Base-by-base conservation (phyloP, 2,888 invertebrate species). In the Drosophila monieri region DNA sequence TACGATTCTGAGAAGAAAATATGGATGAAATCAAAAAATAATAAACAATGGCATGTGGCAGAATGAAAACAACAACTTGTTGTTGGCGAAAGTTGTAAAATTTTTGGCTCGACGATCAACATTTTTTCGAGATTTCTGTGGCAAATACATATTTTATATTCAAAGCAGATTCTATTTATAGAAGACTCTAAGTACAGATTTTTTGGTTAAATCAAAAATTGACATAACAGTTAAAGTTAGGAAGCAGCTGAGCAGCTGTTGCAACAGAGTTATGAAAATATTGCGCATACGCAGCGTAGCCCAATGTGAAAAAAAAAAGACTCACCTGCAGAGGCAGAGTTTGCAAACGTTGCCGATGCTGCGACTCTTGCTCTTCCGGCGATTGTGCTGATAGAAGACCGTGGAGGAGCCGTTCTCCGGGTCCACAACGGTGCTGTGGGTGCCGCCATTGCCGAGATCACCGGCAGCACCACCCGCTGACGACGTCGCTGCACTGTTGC, bases 321-420 rank as follows among this genome's bases (percentile, higher is more conserved):
- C 90, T 89, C 74, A 91, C 91, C 91, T 90, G 89, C 92, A 92
- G 66, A 91, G 77, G 71, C 91, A 89, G 80, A 89, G 85, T 80
- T 89, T 90, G 73, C 90, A 91, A 35, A 90, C 73, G 80, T 90
- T 90, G 59, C 85, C 88, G 73, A 91, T 73, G 64, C 89, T 91
- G 85, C 88, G 89, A 54, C 89, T 80, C 83, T 90, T 89, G 81
- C 90, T 90, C 64, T 90, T 87, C 37, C 91, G 85, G 25, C 92
- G 87, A 80, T 90, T 90, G 60, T 90, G 89, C 52, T 90, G 91
- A 76, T 90, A 90, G 78, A 90, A 91, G 46, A 90, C 90, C 3
- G 91, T 90, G 30, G 90, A 89, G 48, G 90, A 68, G 43, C 89
- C 89, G 37, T 80, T 90, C 49, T 90, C 89, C 10, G 89, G 85